Conservation (phyloP, 2,113 vertebrate species). For the Syngnathus typhle region DNA sequence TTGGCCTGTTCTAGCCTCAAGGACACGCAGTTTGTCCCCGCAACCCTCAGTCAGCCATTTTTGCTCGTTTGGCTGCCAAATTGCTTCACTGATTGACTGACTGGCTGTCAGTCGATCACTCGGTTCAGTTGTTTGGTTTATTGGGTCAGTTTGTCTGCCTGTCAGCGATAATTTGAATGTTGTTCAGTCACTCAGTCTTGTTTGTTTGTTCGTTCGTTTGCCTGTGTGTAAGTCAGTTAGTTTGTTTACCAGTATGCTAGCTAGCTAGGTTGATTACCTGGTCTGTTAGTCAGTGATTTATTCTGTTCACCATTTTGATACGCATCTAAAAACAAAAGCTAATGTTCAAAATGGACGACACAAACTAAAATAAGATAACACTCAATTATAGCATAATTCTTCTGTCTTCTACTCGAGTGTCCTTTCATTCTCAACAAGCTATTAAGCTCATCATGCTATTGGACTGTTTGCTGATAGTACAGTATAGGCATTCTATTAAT, state of each 20-base stretch:
- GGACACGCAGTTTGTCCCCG: not conserved
- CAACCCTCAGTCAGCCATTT: not conserved
- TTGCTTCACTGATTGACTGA: not conserved
- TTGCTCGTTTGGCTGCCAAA: not conserved
- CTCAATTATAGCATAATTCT: no score
- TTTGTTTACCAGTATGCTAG: not conserved
- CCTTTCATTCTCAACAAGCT: not conserved
- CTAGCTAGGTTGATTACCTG: not conserved
- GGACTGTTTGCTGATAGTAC: not conserved
- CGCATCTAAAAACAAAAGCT: no score
- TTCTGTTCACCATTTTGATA: no score
- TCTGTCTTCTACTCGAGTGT: not conserved
- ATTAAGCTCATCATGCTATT: not conserved
- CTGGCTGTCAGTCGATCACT: not conserved
- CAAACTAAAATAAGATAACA: no score
- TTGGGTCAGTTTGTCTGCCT: no score
- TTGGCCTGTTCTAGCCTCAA: slow-evolving; percentile 23
- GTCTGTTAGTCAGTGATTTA: no score
- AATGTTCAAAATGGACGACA: no score
- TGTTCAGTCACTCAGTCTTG: no score
- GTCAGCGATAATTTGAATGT: no score
- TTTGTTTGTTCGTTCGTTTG: not conserved
- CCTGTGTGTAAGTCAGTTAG: no score
- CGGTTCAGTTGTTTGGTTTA: not conserved
- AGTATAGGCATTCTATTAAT: not conserved